Conservation (phyloP, 2,888 invertebrate species). For the Julus scandinavius region DNA sequence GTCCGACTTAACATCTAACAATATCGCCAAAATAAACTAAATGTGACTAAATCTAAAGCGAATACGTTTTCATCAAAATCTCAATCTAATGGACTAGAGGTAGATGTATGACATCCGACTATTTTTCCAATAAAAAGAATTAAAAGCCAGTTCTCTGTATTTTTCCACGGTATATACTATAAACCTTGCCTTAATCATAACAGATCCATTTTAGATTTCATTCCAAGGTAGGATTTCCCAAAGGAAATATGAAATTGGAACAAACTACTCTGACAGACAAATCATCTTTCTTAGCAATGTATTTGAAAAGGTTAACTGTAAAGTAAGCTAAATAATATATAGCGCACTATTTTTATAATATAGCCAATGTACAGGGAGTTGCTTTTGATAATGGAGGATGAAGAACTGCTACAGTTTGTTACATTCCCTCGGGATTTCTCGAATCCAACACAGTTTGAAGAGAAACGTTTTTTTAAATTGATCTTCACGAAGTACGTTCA, state of each 20-base stretch:
- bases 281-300: constrained; percentile 20
- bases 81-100: background rate
- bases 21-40: no score
- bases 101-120: background rate
- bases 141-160: background rate
- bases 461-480: background rate
- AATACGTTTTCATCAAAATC: background rate
- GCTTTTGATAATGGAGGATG: background rate
- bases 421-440: background rate
- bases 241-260: constrained; percentile 9
- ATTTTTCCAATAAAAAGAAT: constrained; percentile 6
- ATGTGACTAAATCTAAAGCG: no score
- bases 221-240: constrained; percentile 1
- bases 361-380: background rate
- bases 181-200: background rate
- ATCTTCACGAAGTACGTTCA: background rate
- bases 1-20: no score
- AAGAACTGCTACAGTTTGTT: background rate
- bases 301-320: constrained; percentile 38
- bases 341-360: constrained; percentile 8
- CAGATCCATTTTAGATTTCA: constrained; percentile 42
- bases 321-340: constrained; percentile 28
- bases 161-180: background rate
- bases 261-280: constrained; percentile 4
- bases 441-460: background rate